Evolutionary conservation across 1,140 invertebrate genomes (phyloP).

Genomic region (Cyclargus thomasi): DNA sequence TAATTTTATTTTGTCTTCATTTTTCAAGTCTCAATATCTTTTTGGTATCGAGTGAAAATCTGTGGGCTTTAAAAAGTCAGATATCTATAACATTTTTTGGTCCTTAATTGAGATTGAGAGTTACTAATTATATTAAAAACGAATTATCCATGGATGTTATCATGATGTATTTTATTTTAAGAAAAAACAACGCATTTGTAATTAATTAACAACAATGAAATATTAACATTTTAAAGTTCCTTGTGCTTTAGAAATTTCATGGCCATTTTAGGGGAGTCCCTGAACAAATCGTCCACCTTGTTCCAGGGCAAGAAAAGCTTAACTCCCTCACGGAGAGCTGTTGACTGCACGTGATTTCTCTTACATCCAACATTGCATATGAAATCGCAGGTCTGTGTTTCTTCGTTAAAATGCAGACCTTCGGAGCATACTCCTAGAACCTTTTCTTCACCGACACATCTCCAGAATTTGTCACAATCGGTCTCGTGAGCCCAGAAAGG

Average conservation of each 20-base stretch:
- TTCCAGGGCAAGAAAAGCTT: slow-evolving; percentile 45
- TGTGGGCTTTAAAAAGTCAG: too few relatives aligned
- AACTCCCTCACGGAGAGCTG: slow-evolving; percentile 30
- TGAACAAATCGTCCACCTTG: slow-evolving; percentile 27
- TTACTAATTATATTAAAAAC: too few relatives aligned
- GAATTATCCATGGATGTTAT: too few relatives aligned
- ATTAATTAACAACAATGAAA: neutral
- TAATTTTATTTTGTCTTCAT: too few relatives aligned
- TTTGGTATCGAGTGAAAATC: too few relatives aligned
- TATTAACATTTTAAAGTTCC: neutral
- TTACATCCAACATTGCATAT: slow-evolving; percentile 41
- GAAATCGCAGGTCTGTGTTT: slow-evolving; percentile 47
- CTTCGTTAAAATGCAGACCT: slow-evolving; percentile 76
- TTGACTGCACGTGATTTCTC: slow-evolving; percentile 30
- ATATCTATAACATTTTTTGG: neutral
- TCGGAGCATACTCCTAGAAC: slow-evolving; percentile 70
- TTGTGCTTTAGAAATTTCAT: slow-evolving; percentile 9
- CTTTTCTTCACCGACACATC: slow-evolving; percentile 65
- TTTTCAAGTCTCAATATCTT: too few relatives aligned
- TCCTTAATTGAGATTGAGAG: too few relatives aligned
- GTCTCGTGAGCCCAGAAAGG: slow-evolving; percentile 65
- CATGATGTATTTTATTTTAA: neutral
- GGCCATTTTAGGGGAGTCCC: slow-evolving; percentile 12
- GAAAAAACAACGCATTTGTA: too few relatives aligned
- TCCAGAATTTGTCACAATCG: slow-evolving; percentile 77